Conservation (phyloP, 2,113 vertebrate genomes). For the Zosterops borbonicus region DNA sequence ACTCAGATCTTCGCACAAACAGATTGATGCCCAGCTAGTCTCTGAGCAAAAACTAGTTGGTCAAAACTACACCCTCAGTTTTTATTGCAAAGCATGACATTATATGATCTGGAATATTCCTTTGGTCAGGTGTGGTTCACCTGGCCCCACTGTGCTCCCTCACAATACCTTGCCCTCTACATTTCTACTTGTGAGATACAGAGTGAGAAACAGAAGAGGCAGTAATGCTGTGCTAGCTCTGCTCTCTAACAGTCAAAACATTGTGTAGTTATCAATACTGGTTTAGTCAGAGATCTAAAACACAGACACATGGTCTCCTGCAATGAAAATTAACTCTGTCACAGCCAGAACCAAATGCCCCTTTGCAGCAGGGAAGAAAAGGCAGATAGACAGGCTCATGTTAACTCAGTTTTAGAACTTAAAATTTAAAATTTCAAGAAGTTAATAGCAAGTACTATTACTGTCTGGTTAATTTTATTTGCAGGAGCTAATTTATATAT, state of each 20-base stretch:
- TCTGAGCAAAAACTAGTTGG: not conserved
- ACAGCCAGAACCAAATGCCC: not conserved
- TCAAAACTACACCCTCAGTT: not conserved
- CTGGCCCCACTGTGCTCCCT: not conserved
- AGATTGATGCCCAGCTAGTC: not conserved
- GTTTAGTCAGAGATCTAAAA: not conserved
- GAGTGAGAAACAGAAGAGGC: not conserved
- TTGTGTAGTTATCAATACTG: not conserved
- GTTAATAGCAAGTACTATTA: not conserved
- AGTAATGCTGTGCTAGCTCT: not conserved
- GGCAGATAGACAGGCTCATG: not conserved
- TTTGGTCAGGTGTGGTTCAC: not conserved
- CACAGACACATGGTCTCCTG: not conserved
- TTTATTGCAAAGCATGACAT: not conserved
- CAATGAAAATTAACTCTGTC: not conserved
- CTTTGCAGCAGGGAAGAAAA: not conserved
- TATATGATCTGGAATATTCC: fast-evolving
- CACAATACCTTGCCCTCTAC: not conserved
- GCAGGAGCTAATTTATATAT: not conserved
- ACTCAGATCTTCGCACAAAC: not conserved
- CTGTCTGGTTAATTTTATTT: not conserved
- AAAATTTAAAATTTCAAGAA: not conserved
- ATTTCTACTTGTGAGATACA: too few species aligned
- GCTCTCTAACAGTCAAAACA: not conserved
- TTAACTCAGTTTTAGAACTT: not conserved